These are phyloP conservation scores for Tetraodon nigroviridis DNA, from an alignment of 2,113 vertebrate genomes.

Conservation along the genomic window DNA sequence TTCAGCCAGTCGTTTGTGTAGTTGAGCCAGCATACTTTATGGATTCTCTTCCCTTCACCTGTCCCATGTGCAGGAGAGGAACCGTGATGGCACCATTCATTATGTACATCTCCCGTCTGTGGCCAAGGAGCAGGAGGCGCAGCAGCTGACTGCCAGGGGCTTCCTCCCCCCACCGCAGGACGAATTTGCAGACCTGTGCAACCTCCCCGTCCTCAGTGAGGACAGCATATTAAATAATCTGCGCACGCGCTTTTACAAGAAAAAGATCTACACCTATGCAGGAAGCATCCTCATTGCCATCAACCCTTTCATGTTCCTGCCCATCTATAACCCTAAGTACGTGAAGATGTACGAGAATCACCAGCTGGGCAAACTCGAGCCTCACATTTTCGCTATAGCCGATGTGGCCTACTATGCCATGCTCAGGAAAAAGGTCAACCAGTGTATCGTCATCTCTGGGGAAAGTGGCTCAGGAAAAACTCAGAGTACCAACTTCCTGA, in stretches of 20 bases:
- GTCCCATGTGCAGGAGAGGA: conserved; percentile 71
- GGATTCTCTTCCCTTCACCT: not conserved
- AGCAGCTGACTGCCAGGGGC: conserved; percentile 82
- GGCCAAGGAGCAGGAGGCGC: conserved; percentile 75
- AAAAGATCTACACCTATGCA: conserved; percentile 95
- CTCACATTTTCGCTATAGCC: conserved; percentile 96
- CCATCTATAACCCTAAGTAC: conserved; percentile 98
- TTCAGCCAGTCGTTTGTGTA: not conserved
- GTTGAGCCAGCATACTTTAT: not conserved
- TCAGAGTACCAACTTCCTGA: conserved; percentile 98
- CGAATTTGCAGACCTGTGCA: conserved; percentile 91
- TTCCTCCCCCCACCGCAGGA: conserved; percentile 88
- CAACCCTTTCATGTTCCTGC: conserved; percentile 97
- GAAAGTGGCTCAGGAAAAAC: conserved; percentile 98
- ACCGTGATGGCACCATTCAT: conserved; percentile 83
- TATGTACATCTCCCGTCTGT: conserved; percentile 81
- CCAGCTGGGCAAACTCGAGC: conserved; percentile 93
- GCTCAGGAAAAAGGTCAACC: conserved; percentile 89
- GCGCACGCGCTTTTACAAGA: conserved; percentile 86
- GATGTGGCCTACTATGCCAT: conserved; percentile 95
- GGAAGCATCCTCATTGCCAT: conserved; percentile 96
- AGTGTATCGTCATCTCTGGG: conserved; percentile 98
- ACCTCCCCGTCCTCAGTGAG: conserved; percentile 88
- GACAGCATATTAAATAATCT: conserved; percentile 85
- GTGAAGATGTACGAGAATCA: conserved; percentile 99